A percentile compares a stretch with the other conserved stretches of the same genome.
Evolutionary conservation across 2,797 vertebrate species (phyloP).

Genomic region (Craterocephalus amniculus): DNA sequence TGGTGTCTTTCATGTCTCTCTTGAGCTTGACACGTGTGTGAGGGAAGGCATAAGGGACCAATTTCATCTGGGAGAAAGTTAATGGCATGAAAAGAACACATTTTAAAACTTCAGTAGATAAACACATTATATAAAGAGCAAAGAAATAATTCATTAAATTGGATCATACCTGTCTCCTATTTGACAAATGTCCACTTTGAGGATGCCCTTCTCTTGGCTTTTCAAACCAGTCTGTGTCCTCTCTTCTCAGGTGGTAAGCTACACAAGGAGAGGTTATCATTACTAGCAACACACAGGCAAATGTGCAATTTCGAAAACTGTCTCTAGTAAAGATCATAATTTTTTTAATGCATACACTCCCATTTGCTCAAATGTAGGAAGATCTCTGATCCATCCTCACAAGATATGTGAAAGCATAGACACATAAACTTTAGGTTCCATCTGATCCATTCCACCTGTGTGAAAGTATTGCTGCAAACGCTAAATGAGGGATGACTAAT

Average conservation of each 20-base stretch:
- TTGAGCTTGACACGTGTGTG: slow-evolving; percentile 90
- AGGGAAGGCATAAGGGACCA: slow-evolving; percentile 92
- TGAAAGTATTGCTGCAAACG: slow-evolving; percentile 47
- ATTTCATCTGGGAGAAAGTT: slow-evolving; percentile 85
- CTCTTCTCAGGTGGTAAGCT: slow-evolving; percentile 98
- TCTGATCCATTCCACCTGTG: slow-evolving; percentile 21
- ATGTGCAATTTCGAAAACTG: slow-evolving; percentile 14
- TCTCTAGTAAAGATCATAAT: slow-evolving; percentile 17
- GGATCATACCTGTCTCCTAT: slow-evolving; percentile 89
- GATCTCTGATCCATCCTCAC: slow-evolving; percentile 55
- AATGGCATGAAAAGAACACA: not conserved
- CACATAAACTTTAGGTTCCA: slow-evolving; percentile 21
- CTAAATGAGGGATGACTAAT: slow-evolving; percentile 46
- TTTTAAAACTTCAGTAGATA: not conserved
- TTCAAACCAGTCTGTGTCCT: slow-evolving; percentile 99
- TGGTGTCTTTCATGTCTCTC: slow-evolving; percentile 93
- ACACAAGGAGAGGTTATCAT: slow-evolving; percentile 62
- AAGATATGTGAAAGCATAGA: slow-evolving; percentile 42
- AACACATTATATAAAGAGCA: not conserved
- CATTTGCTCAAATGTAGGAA: slow-evolving; percentile 42
- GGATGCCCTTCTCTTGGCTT: slow-evolving; percentile 93
- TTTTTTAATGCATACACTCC: slow-evolving; percentile 31
- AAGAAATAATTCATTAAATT: not conserved
- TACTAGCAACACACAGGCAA: slow-evolving; percentile 35
- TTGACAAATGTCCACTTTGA: slow-evolving; percentile 84